phyloP scores from a whole-genome alignment of 2,113 vertebrate genomes.

The Ramphastos sulfuratus region DNA sequence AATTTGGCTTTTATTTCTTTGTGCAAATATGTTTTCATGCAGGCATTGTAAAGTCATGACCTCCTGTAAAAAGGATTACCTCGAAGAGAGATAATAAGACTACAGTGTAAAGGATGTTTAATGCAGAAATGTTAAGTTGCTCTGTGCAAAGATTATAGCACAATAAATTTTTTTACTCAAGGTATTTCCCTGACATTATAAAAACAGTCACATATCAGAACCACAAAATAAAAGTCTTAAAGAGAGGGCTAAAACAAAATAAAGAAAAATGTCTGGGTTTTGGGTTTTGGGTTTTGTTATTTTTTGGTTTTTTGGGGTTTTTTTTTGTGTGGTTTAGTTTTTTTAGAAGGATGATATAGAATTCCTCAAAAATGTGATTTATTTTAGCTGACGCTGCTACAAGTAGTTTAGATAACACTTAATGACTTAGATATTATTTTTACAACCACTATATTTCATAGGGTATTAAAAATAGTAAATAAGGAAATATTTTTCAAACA shows the following conservation, averaged over 20 bases:
- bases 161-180: constrained; percentile 42
- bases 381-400: neutral
- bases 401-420: constrained; percentile 43
- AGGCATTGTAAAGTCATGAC: constrained; percentile 28
- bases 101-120: constrained; percentile 4
- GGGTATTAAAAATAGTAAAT: constrained; percentile 41
- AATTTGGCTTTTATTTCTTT: constrained; percentile 48
- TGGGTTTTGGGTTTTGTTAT: neutral
- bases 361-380: neutral
- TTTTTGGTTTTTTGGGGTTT: no score
- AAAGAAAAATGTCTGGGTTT: neutral
- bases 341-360: neutral
- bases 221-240: constrained; percentile 33
- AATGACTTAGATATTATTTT: constrained; percentile 4
- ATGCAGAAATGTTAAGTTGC: constrained; percentile 41
- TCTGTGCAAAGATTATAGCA: constrained; percentile 15
- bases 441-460: constrained; percentile 16
- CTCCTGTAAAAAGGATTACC: constrained; percentile 48
- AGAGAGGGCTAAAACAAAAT: neutral
- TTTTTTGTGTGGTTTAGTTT: neutral
- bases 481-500: constrained; percentile 33
- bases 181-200: constrained; percentile 34
- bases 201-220: constrained; percentile 28
- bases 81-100: constrained; percentile 6
- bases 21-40: constrained; percentile 24